Conservation (phyloP, 1,140 invertebrate genomes). For the Frieseomelitta varia region DNA sequence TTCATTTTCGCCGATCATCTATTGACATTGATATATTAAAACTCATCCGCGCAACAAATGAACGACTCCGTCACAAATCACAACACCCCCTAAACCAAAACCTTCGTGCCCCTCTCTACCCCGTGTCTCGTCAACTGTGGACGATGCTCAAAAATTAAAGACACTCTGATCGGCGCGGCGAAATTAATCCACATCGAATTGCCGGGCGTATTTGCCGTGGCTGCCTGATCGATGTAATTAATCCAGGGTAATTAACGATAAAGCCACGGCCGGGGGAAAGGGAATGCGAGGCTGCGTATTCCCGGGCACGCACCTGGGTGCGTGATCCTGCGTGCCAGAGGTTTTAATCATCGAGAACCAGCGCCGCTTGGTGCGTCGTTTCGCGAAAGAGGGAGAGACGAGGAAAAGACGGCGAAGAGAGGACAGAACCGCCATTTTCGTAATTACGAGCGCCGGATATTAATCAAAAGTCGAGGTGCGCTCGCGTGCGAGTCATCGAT, state of each 20-base stretch:
- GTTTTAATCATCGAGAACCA: conserved; percentile 49
- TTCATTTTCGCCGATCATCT: too few relatives aligned
- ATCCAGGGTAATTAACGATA: conserved; percentile 53
- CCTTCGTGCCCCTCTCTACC: background rate
- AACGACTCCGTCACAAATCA: background rate
- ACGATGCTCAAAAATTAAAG: conserved; percentile 11
- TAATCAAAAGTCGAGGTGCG: conserved; percentile 28
- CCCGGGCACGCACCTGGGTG: conserved; percentile 45
- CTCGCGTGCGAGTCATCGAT: background rate
- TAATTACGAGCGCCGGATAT: conserved; percentile 52
- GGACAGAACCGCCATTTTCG: conserved; percentile 47
- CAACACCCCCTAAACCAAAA: background rate
- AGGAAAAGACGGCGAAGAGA: conserved; percentile 45
- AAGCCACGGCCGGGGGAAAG: background rate
- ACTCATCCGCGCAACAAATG: background rate
- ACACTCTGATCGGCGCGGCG: background rate
- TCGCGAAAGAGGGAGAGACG: background rate
- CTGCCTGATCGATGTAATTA: conserved; percentile 49
- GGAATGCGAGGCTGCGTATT: conserved; percentile 31
- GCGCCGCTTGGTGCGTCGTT: too few relatives aligned
- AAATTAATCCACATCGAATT: conserved; percentile 41
- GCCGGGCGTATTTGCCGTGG: conserved; percentile 13
- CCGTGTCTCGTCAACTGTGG: background rate
- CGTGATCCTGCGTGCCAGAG: conserved; percentile 48
- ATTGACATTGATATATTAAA: too few relatives aligned